Percentiles rank a stretch among this genome's conserved stretches.
Evolutionary conservation across 2,797 vertebrate genomes (phyloP).

Genomic region (Okamejei kenojei): DNA sequence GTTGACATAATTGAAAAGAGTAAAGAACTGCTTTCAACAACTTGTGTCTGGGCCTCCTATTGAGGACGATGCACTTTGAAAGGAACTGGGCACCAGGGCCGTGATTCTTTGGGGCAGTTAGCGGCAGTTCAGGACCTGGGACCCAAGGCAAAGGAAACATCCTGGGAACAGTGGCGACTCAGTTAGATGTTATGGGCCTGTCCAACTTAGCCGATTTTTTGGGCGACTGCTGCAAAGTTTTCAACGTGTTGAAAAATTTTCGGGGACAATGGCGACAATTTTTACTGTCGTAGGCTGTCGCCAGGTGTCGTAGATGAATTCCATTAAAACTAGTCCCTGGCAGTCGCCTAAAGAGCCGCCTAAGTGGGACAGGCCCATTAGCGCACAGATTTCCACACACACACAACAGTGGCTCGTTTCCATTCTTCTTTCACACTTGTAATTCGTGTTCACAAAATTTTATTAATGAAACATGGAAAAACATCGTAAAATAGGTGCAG

Average conservation of each 20-base stretch:
- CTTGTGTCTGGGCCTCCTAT: slow-evolving; percentile 46
- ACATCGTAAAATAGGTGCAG: no score
- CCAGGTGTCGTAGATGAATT: no score
- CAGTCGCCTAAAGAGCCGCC: no score
- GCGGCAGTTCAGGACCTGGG: slow-evolving; percentile 25
- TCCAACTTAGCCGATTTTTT: no score
- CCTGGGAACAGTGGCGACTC: slow-evolving; percentile 16
- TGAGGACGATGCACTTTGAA: slow-evolving; percentile 51
- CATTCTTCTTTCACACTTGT: not conserved
- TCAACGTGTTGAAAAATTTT: no score
- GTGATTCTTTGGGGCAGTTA: slow-evolving; percentile 49
- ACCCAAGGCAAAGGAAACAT: slow-evolving; percentile 23
- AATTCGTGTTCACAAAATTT: slow-evolving; percentile 6
- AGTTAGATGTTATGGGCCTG: not conserved
- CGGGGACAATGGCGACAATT: no score
- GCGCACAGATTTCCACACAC: no score
- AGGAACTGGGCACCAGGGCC: slow-evolving; percentile 58
- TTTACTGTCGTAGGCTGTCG: no score
- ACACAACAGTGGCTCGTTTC: not conserved
- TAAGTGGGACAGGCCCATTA: no score
- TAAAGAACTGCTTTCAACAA: slow-evolving; percentile 51
- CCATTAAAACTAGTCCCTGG: no score
- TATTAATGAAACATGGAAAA: not conserved
- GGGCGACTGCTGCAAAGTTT: no score
- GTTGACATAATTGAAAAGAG: slow-evolving; percentile 53